Evolutionary conservation across 53 echinoderm and acorn worm species (phyloP).

Genomic region (Paelopatides confundens): DNA sequence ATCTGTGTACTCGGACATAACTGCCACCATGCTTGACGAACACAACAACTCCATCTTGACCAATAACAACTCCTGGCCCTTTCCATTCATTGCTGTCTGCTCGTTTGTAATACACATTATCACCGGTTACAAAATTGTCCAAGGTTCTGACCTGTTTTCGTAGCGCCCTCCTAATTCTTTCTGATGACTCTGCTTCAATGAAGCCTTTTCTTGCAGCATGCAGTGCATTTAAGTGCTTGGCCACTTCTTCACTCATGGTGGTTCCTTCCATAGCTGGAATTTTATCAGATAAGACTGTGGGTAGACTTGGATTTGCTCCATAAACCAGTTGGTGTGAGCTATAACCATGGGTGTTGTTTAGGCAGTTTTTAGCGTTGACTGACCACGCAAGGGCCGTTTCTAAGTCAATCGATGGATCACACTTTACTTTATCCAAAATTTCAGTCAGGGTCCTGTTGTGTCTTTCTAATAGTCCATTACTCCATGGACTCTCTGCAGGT

Average conservation of each 20-base stretch:
- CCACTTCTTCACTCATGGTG: no score
- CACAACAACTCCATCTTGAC: constrained; percentile 59
- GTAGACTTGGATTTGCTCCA: no score
- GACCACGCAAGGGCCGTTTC: constrained; percentile 14
- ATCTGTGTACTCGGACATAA: background rate
- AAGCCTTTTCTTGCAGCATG: no score
- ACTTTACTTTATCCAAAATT: no score
- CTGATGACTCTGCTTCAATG: constrained; percentile 55
- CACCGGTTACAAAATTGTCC: constrained; percentile 27
- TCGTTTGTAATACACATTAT: constrained; percentile 52
- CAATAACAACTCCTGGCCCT: constrained; percentile 61
- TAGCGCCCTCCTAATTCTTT: constrained; percentile 48
- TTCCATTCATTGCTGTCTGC: constrained; percentile 55
- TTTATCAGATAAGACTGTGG: no score
- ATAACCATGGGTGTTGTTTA: background rate
- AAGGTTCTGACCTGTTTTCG: constrained; percentile 36
- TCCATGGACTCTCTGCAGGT: constrained; percentile 24
- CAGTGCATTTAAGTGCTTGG: no score
- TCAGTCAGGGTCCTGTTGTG: constrained; percentile 27
- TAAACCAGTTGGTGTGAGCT: no score
- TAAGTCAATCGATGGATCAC: background rate
- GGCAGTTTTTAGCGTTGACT: constrained; percentile 4
- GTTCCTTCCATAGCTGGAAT: no score
- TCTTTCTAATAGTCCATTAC: constrained; percentile 16
- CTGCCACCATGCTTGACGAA: constrained; percentile 1